phyloP scores from a whole-genome alignment of 2,113 vertebrate species.

The Amphiprion ocellaris region DNA sequence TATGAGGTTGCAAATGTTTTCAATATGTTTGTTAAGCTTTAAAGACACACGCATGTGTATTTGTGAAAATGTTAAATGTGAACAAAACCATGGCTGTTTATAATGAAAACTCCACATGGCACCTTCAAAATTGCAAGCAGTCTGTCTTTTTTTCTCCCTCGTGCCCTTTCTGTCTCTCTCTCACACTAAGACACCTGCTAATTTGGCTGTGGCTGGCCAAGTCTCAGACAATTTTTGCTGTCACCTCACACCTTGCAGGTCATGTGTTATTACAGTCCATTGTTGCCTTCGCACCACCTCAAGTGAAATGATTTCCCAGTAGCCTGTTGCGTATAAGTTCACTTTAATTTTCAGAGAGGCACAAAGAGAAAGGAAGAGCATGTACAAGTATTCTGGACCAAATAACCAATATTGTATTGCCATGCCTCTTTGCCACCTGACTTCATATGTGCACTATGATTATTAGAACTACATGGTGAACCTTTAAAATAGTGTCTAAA shows the following conservation, averaged over 20 bases:
- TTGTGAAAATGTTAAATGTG: background rate
- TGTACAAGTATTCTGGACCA: background rate
- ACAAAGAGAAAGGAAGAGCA: constrained; percentile 17
- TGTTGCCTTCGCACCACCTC: constrained; percentile 30
- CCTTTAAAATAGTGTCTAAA: constrained; percentile 7
- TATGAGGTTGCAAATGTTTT: constrained; percentile 18
- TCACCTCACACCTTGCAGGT: constrained; percentile 51
- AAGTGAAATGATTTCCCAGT: constrained; percentile 53
- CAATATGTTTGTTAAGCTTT: background rate
- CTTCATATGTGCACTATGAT: constrained; percentile 1
- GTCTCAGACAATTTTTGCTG: constrained; percentile 33
- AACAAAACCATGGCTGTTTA: background rate
- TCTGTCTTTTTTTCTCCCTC: background rate
- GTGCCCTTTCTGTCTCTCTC: background rate
- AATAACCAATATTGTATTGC: background rate
- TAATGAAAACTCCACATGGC: constrained; percentile 18
- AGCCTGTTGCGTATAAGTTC: constrained; percentile 36
- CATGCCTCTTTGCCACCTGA: background rate
- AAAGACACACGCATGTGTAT: background rate
- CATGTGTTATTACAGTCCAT: constrained; percentile 53
- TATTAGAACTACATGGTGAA: constrained; percentile 1
- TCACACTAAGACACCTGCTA: background rate
- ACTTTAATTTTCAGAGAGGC: constrained; percentile 21
- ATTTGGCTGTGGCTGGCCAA: constrained; percentile 22
- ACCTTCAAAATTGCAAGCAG: background rate